Conservation (phyloP, 2,888 invertebrate genomes). For the Epinotia bilunana region DNA sequence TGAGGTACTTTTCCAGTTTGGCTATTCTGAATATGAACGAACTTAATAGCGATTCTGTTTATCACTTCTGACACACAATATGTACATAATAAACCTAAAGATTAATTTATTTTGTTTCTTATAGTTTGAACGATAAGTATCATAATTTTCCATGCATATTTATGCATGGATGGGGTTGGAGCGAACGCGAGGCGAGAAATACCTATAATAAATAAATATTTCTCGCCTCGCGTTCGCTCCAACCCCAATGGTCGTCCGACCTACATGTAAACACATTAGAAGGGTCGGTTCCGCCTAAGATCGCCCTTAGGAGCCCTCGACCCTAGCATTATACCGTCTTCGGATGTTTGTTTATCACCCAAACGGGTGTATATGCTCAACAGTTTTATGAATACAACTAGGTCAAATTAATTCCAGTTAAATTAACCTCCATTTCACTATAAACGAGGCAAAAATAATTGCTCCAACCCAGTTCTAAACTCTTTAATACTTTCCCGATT, state of each 20-base stretch:
- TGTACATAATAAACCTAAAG: too few relatives aligned
- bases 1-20: too few relatives aligned
- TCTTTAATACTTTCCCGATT: conserved; percentile 34
- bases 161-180: too few relatives aligned
- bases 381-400: conserved; percentile 16
- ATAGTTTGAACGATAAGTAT: neutral
- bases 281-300: conserved; percentile 49
- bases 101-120: too few relatives aligned
- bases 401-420: neutral
- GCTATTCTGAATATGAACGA: too few relatives aligned
- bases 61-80: too few relatives aligned
- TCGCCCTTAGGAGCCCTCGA: conserved; percentile 51
- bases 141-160: too few relatives aligned
- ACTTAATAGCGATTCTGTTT: too few relatives aligned
- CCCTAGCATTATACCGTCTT: conserved; percentile 48
- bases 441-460: conserved; percentile 17
- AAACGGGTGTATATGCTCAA: conserved; percentile 9
- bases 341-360: conserved; percentile 32
- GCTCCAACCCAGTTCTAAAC: conserved; percentile 22
- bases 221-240: neutral
- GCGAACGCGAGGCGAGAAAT: too few relatives aligned
- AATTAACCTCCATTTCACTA: neutral
- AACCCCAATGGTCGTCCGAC: conserved; percentile 20
- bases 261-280: conserved; percentile 48
- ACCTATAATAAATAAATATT: too few relatives aligned